Conservation (phyloP, 2,113 vertebrate genomes). For the Picathartes gymnocephalus region DNA sequence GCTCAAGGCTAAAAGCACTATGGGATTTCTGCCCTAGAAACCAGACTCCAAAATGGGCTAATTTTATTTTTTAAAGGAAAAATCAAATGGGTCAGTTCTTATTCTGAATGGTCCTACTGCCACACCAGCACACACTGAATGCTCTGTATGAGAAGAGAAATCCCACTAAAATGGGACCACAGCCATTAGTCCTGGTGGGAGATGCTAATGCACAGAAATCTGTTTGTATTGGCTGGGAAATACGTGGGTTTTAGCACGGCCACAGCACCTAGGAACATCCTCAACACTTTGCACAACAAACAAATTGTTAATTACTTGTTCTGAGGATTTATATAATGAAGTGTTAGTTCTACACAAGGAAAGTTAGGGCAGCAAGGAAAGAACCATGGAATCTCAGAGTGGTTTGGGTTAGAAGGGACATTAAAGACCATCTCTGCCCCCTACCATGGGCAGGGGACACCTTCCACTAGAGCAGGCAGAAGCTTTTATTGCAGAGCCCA, state of each 20-base stretch:
- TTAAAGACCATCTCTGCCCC: neutral
- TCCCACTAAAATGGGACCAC: neutral
- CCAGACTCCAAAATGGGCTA: neutral
- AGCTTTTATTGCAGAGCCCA: neutral
- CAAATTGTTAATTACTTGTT: neutral
- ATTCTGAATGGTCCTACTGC: neutral
- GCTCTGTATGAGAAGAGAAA: neutral
- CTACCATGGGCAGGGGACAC: neutral
- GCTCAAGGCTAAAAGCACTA: conserved; percentile 8
- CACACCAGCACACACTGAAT: neutral
- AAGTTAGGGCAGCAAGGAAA: neutral
- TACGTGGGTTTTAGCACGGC: neutral
- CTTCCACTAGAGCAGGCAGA: neutral
- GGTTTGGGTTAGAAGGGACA: neutral
- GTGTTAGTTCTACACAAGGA: neutral
- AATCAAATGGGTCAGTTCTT: neutral
- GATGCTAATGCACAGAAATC: neutral
- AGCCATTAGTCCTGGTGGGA: neutral
- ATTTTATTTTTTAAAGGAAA: neutral
- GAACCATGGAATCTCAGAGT: neutral
- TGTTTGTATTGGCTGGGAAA: neutral
- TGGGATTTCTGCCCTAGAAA: conserved; percentile 26
- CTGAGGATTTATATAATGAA: neutral
- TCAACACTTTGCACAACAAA: neutral
- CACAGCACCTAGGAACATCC: neutral